Conservation (phyloP, 2,797 vertebrate species). For the Acrossocheilus fasciatus region DNA sequence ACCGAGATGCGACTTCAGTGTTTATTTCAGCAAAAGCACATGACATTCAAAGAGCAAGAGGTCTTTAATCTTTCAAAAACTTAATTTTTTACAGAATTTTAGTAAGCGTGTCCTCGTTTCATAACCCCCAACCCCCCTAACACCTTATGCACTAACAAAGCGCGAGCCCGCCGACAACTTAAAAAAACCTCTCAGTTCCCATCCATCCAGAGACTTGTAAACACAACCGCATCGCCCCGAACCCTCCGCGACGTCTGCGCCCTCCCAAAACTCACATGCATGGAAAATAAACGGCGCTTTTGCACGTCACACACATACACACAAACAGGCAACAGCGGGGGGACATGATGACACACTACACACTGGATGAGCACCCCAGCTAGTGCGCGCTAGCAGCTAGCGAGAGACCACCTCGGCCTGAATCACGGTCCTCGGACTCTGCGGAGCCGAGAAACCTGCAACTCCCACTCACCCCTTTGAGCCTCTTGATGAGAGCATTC, state of each 20-base stretch:
- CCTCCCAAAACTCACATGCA: slow-evolving; percentile 12
- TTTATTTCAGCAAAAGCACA: slow-evolving; percentile 35
- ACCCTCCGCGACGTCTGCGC: slow-evolving; percentile 17
- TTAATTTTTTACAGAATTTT: neutral
- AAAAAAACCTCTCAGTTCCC: slow-evolving; percentile 50
- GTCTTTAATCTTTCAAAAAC: neutral
- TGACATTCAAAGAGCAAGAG: neutral
- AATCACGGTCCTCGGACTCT: slow-evolving; percentile 45
- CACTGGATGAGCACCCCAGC: slow-evolving; percentile 41
- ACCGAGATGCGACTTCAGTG: slow-evolving; percentile 7
- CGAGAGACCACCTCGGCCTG: slow-evolving; percentile 57
- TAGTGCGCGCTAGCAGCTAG: slow-evolving; percentile 49
- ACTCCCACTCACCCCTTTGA: slow-evolving; percentile 87
- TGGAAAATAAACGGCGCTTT: slow-evolving; percentile 26
- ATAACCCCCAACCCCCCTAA: slow-evolving; percentile 13
- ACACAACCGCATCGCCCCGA: slow-evolving; percentile 43
- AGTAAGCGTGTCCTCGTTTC: slow-evolving; percentile 33
- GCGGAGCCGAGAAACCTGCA: slow-evolving; percentile 8
- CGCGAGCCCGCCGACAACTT: slow-evolving; percentile 56
- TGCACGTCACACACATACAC: neutral
- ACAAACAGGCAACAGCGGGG: neutral
- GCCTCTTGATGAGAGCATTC: slow-evolving; percentile 90
- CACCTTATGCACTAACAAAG: slow-evolving; percentile 57
- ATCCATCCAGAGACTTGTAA: slow-evolving; percentile 45
- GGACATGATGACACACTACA: slow-evolving; percentile 40